These are phyloP conservation scores for Candoia aspera DNA, from an alignment of 2,113 vertebrate genomes.

Conservation along the genomic window DNA sequence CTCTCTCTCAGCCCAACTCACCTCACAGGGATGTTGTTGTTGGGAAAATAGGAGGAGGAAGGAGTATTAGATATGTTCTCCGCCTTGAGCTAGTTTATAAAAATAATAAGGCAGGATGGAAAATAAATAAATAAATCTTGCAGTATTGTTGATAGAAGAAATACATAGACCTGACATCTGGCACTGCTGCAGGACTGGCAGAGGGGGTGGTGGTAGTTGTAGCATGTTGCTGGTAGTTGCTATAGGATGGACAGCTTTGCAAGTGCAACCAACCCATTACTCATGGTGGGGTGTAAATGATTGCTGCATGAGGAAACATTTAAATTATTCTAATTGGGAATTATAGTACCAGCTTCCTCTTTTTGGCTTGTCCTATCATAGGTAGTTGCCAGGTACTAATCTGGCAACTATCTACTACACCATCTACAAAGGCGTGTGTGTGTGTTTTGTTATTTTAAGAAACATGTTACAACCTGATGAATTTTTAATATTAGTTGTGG, in stretches of 20 bases:
- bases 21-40: no score
- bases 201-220: neutral
- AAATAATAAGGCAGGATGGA: no score
- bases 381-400: no score
- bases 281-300: neutral
- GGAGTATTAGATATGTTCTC: no score
- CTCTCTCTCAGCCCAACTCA: no score
- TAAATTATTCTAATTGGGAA: neutral
- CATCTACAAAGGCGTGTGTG: neutral
- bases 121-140: neutral
- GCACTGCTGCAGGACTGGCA: neutral
- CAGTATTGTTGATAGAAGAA: neutral
- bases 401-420: neutral
- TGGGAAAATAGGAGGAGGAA: no score
- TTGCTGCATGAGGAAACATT: neutral
- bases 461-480: neutral
- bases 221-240: neutral
- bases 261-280: neutral
- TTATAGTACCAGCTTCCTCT: neutral
- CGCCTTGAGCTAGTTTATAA: no score
- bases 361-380: neutral
- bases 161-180: neutral
- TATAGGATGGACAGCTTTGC: neutral
- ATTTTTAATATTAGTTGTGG: neutral
- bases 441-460: neutral